phyloP scores from a whole-genome alignment of 2,113 vertebrate species.

The Malurus melanocephalus region DNA sequence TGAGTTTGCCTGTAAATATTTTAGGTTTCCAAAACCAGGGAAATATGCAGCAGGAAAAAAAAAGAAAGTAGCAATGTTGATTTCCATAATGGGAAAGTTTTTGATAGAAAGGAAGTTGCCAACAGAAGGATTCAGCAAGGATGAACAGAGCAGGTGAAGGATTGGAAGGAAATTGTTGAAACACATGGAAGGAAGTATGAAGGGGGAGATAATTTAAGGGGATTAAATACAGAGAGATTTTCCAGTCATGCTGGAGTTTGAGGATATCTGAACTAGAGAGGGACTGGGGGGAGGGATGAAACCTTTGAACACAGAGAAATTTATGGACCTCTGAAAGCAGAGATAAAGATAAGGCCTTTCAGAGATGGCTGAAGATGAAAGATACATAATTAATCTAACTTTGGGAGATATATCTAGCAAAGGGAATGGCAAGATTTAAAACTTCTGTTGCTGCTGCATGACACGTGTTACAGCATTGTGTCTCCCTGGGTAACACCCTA shows the following conservation, averaged over 20 bases:
- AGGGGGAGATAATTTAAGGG: not conserved
- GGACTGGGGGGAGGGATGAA: slow-evolving; percentile 26
- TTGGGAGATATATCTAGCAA: slow-evolving; percentile 54
- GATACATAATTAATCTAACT: slow-evolving; percentile 53
- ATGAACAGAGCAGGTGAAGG: not conserved
- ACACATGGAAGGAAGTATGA: not conserved
- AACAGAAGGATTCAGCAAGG: not conserved
- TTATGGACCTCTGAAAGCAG: slow-evolving; percentile 58
- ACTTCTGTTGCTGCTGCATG: slow-evolving; percentile 28
- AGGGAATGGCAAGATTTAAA: slow-evolving; percentile 51
- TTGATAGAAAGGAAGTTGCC: not conserved
- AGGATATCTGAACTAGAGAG: slow-evolving; percentile 12
- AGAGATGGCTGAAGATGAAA: slow-evolving; percentile 65
- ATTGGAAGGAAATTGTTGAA: not conserved
- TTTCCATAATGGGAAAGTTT: not conserved
- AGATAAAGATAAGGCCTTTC: slow-evolving; percentile 59
- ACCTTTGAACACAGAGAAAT: slow-evolving; percentile 49
- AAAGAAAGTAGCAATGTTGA: not conserved
- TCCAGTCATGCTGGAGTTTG: not conserved
- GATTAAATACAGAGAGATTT: not conserved
- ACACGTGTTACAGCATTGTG: not conserved
- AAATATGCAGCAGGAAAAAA: not conserved
- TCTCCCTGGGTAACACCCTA: slow-evolving; percentile 16
- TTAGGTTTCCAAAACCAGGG: not conserved
- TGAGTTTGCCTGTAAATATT: not conserved